Evolutionary conservation across 2,888 invertebrate species (phyloP), one percentile per base, ranked within the genome.

Genomic region (Notodonta ziczac): DNA sequence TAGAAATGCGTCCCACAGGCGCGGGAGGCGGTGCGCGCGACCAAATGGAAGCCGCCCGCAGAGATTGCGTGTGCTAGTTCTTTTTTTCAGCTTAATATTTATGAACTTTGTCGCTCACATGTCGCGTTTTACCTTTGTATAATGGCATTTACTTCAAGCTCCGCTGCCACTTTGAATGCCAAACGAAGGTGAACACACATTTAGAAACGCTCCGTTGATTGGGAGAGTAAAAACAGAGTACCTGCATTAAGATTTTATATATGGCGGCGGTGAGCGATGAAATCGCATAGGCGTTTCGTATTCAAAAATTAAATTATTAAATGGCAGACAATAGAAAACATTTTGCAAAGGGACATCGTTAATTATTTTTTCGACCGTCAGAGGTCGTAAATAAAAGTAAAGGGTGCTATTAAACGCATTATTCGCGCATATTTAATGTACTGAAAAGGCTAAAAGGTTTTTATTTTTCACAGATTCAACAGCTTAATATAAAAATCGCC

Each of bases 371-470:
- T 86, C 80, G 82, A 88, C 82, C 81, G 82, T 80, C 78, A 82
- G 71, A 81, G 86, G 84, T 84, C 89, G 81, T 93, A 91, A 92
- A 92, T 92, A 90, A 89, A 86, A 82, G 88, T 91, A 89, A 92
- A 91, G 89, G 92, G 91, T 89, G 90, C 91, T 89, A 91, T 93
- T 92, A 93, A 92, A 90, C 89, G 90, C 89, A 91, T 91, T 91
- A 91, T 90, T 90, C 88, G 84, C 89, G 89, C 87, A 91, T 91
- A 88, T 91, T 93, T 91, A 91, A 92, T 93, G 89, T 91, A 90
- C 91, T 89, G 89, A 88, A 90, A 91, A 88, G 85, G 87, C 83
- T 89, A 87, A 90, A 91, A 85, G 88, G 86, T 85, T 88, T 89
- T 72, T 82, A 83, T 87, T 87, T 89, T 87, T 87, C 78, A 81